Conservation (phyloP, 2,113 vertebrate species). For the Hypocryptadius cinnamomeus region DNA sequence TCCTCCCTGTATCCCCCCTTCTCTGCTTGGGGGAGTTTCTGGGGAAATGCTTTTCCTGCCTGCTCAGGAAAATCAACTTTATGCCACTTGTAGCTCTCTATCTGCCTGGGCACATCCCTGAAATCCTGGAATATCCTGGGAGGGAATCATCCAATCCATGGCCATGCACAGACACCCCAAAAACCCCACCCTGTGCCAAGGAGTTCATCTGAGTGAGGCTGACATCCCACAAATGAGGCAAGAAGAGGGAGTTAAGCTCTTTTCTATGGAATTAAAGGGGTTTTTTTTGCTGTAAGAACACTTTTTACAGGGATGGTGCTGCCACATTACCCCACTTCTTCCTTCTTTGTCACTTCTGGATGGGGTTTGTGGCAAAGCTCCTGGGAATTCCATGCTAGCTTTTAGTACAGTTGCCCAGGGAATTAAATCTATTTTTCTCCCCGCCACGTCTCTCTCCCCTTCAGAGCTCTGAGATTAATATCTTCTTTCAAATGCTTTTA, state of each 20-base stretch:
- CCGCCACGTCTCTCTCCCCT: background rate
- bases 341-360: background rate
- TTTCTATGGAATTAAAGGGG: rapidly evolving
- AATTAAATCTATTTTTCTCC: constrained; percentile 4
- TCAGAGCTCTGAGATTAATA: constrained; percentile 40
- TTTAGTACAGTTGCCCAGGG: constrained; percentile 4
- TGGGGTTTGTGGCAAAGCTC: background rate
- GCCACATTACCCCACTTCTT: background rate
- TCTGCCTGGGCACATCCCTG: rapidly evolving
- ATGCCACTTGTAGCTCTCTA: rapidly evolving
- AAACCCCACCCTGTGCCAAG: background rate
- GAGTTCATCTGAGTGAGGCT: background rate
- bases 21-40: background rate
- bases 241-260: background rate
- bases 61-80: rapidly evolving
- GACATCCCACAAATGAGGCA: rapidly evolving
- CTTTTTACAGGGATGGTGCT: background rate
- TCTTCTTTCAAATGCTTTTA: constrained; percentile 39
- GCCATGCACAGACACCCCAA: background rate
- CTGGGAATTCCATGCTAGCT: constrained; percentile 21
- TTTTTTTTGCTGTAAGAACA: background rate
- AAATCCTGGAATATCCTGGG: background rate
- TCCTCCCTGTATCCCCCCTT: no score
- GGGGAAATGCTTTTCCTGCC: background rate
- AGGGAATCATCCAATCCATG: background rate